Evolutionary conservation across 2,113 vertebrate genomes (phyloP).

Genomic region (Lynx canadensis): DNA sequence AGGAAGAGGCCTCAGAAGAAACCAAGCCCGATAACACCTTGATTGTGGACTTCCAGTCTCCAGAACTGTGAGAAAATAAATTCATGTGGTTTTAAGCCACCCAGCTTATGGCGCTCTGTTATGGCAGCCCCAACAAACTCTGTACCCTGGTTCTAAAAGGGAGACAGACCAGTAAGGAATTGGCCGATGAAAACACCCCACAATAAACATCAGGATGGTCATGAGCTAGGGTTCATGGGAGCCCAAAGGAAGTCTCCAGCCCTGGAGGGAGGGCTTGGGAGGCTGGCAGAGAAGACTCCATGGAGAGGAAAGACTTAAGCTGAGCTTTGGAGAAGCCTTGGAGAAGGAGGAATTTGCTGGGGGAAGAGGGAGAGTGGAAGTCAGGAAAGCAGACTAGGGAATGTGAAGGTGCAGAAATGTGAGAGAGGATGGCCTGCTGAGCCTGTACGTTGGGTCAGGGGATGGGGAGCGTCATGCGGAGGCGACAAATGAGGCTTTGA

Average conservation of each 20-base stretch:
- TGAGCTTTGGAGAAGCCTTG: background rate
- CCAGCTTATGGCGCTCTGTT: background rate
- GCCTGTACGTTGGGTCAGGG: background rate
- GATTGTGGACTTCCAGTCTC: background rate
- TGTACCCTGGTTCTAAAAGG: background rate
- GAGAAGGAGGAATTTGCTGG: background rate
- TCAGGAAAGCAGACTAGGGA: background rate
- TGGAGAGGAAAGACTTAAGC: background rate
- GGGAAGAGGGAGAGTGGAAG: background rate
- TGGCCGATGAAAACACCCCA: background rate
- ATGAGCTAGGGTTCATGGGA: background rate
- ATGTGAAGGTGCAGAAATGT: background rate
- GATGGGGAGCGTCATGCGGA: background rate
- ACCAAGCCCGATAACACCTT: background rate
- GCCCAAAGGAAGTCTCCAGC: background rate
- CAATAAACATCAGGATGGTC: background rate
- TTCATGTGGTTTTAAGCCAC: background rate
- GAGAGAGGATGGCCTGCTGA: background rate
- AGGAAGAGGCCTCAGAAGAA: background rate
- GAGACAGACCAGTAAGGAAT: background rate
- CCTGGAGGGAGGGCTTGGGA: background rate
- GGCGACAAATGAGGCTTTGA: background rate
- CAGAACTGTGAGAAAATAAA: background rate
- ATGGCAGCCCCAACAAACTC: background rate
- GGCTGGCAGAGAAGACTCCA: background rate